phyloP scores from a whole-genome alignment of 2,113 vertebrate genomes.

The Oreochromis niloticus region DNA sequence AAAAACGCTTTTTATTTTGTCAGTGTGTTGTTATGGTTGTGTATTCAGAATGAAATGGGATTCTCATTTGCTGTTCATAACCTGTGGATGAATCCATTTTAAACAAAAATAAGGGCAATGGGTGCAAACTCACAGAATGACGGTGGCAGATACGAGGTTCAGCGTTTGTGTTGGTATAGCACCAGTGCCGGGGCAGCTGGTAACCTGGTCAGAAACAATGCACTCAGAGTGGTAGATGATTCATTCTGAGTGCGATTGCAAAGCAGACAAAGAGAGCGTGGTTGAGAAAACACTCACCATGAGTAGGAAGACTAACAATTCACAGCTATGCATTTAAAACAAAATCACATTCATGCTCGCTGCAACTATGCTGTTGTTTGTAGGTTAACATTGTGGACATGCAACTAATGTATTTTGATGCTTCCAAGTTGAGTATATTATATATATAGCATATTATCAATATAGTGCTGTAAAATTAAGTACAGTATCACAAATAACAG shows the following conservation, averaged over 20 bases:
- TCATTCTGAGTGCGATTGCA: slow-evolving; percentile 48
- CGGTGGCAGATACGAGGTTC: background rate
- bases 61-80: background rate
- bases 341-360: slow-evolving; percentile 1
- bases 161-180: background rate
- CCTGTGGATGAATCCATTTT: slow-evolving; percentile 1
- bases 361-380: background rate
- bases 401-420: background rate
- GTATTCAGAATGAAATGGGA: background rate
- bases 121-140: slow-evolving; percentile 22
- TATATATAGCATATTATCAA: background rate
- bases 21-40: background rate
- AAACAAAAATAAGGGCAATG: background rate
- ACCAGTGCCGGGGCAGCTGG: background rate
- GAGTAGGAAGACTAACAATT: slow-evolving; percentile 46
- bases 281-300: slow-evolving; percentile 45
- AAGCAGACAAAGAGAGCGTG: slow-evolving; percentile 49
- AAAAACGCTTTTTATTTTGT: background rate
- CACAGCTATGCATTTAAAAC: slow-evolving; percentile 12
- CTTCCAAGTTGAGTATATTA: background rate
- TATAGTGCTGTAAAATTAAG: background rate
- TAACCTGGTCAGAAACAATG: slow-evolving; percentile 46
- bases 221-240: slow-evolving; percentile 46
- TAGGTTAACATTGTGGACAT: background rate
- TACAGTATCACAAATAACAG: background rate